Base-by-base conservation (phyloP, 2,113 vertebrate species). In the Entelurus aequoreus region DNA sequence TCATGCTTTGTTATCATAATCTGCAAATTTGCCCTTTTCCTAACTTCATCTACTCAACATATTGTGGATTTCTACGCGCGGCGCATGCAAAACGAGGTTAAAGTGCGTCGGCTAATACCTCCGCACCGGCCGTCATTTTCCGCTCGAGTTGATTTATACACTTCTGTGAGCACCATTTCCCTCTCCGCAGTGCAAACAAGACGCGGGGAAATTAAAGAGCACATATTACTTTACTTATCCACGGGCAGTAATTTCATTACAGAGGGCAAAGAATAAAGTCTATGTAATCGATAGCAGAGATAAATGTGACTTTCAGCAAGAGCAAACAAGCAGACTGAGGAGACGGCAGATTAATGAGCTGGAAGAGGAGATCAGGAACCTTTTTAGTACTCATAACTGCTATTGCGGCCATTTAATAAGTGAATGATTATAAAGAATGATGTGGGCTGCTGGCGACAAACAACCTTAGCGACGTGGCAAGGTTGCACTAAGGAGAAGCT, bases 311-410 rank as follows among this genome's bases (percentile, higher is more conserved):
- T 80, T 75, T 78, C 75, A 75, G 54, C 54, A 35, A 55, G 62
- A 82, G 60, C 68, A 78, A 62, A 70, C 55, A 77, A 28, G 61
- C 47, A 53, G 53, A 58, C 55, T 60, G 40, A 59, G 53, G 63
- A 63, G 62, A 77, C 68, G 61, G 37, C 11, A 70, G 64, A 85
- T 75, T 84, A 85, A 85, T 76, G 79, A 83, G 44, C 12, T 44
- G 55, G 55, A 67, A 52, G 6, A 55, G 61, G 19, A 48, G 48
- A 69, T 75, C 59, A 57, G 48, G 58, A 69, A 40, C 47, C 38
- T 59, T 28, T 19, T 48, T 12, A 15, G 40, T 19, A 52, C 62
- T 19, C 0, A 1, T 62, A 40, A 60, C 53, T 35, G 54, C 19
- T 44, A 40, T 6, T 50, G 60, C 49, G 50, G 54, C 52, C 10